A percentile compares a stretch with the other conserved stretches of the same genome.
These are phyloP conservation scores for Vimba vimba DNA, from an alignment of 2,113 vertebrate species.

Conservation along the genomic window DNA sequence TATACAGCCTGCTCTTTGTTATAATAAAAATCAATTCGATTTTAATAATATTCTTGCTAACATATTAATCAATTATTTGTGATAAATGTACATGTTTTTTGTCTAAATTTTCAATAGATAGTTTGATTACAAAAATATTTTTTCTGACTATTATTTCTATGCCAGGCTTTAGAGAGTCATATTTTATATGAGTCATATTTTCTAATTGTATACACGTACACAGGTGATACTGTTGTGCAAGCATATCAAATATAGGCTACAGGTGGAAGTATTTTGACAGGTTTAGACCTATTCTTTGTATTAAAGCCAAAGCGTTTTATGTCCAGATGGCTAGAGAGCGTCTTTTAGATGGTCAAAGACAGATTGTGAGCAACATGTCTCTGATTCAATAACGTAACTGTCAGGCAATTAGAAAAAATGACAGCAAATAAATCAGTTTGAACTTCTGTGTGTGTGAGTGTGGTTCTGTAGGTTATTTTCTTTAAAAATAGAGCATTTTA, in stretches of 20 bases:
- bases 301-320: background rate
- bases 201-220: background rate
- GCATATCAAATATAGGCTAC: background rate
- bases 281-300: background rate
- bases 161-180: background rate
- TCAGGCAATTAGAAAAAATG: slow-evolving; percentile 16
- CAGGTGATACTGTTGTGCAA: background rate
- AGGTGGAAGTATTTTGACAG: background rate
- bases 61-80: background rate
- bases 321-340: slow-evolving; percentile 23
- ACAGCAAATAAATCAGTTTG: slow-evolving; percentile 13
- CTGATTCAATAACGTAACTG: background rate
- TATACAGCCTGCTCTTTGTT: background rate
- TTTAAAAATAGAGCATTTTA: background rate
- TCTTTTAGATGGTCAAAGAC: slow-evolving; percentile 14
- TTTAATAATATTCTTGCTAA: background rate
- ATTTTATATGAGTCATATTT: background rate
- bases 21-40: background rate
- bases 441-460: background rate
- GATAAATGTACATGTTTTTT: background rate
- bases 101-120: no score
- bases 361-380: background rate
- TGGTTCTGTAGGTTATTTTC: background rate
- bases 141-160: background rate
- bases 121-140: no score